Evolutionary conservation across 1,140 invertebrate genomes (phyloP).

Genomic region (Habropoda laboriosa): DNA sequence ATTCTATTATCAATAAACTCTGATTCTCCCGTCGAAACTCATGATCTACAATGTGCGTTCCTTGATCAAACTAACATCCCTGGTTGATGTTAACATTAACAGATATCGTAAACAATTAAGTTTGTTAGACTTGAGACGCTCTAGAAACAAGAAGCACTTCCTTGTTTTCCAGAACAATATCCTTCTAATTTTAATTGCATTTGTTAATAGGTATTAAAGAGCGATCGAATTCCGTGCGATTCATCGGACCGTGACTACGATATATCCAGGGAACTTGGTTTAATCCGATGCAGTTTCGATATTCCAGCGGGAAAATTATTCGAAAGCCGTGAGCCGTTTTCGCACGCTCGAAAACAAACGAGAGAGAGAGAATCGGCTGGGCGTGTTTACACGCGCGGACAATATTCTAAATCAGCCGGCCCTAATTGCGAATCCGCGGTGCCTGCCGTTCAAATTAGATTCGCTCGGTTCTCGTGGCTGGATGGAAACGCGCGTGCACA

Average conservation of each 20-base stretch:
- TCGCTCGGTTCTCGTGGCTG: conserved; percentile 5
- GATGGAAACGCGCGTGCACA: not conserved
- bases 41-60: not conserved
- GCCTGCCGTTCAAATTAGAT: conserved; percentile 48
- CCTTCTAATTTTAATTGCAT: not conserved
- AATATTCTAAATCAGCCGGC: conserved; percentile 47
- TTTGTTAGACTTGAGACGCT: not conserved
- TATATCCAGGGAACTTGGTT: not conserved
- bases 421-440: conserved; percentile 40
- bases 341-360: not conserved
- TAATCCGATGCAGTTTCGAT: not conserved
- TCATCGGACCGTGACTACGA: not conserved
- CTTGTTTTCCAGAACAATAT: not conserved
- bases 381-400: conserved; percentile 32
- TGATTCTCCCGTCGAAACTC: not conserved
- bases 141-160: not conserved
- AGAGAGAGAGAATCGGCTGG: conserved; percentile 1
- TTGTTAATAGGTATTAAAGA: too few species aligned
- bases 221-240: not conserved
- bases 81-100: not conserved
- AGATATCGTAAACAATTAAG: not conserved
- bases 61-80: not conserved
- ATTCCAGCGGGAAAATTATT: conserved; percentile 1
- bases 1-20: not conserved
- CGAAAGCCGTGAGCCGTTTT: not conserved